A percentile compares a stretch with the other conserved stretches of the same genome.
Conservation (phyloP, 2,888 invertebrate genomes). For the Tetramorium bicarinatum region DNA sequence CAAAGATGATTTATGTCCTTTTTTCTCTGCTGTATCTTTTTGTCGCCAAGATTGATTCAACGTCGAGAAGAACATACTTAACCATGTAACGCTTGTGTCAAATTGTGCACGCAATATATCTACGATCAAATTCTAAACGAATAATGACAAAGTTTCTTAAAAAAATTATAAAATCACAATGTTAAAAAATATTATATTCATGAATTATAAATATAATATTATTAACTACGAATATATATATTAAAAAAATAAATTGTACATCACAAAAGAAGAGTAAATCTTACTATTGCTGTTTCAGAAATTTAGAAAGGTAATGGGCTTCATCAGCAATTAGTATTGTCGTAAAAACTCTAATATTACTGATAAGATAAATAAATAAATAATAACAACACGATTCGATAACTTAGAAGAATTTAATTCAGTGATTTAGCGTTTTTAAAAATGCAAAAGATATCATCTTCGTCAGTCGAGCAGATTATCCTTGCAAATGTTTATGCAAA, state of each 20-base stretch:
- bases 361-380: background rate
- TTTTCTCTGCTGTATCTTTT: constrained; percentile 4
- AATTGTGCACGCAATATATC: background rate
- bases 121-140: background rate
- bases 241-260: constrained; percentile 10
- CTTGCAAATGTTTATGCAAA: constrained; percentile 27
- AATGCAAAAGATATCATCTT: background rate
- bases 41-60: background rate
- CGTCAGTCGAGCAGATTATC: background rate
- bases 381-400: background rate
- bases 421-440: background rate
- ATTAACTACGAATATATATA: background rate
- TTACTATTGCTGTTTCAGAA: constrained; percentile 5
- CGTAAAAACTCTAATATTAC: background rate
- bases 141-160: background rate
- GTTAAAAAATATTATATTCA: background rate
- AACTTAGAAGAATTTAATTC: background rate
- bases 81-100: background rate
- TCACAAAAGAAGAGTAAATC: constrained; percentile 5
- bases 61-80: background rate
- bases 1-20: constrained; percentile 21
- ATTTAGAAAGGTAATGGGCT: background rate
- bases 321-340: constrained; percentile 10
- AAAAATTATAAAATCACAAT: constrained; percentile 1
- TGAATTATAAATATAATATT: constrained; percentile 11